Evolutionary conservation across 2,113 vertebrate species (phyloP), one percentile per base, ranked within the genome.

Genomic region (Embiotoca jacksoni): DNA sequence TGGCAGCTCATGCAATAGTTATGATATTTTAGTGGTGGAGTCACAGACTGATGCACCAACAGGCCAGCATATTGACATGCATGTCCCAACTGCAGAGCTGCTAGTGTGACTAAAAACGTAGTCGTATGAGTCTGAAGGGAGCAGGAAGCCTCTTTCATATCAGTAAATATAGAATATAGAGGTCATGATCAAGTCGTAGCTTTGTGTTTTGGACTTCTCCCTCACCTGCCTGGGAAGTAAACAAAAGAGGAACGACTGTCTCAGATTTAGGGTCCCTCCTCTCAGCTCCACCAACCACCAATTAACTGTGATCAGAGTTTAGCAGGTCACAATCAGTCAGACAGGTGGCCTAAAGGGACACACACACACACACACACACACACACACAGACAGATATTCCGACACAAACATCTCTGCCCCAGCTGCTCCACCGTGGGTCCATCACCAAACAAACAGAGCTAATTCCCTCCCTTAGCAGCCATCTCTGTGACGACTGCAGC

Each of bases 271-370:
- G 53, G 44, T 70, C 15, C 59, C 78, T 73, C 67, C 57, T 35
- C 52, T 76, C n/a, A 58, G 46, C 74, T 35, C 70, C 36, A 55
- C 50, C 49, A 23, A 66, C 61, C 65, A 81, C 78, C 89, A 91
- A 90, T 92, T 94, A 91, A 72, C 62, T 75, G 53, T 77, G 73
- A 91, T 89, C 81, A 80, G 77, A 86, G 78, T 76, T 80, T 72
- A 88, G 77, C 85, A 55, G 88, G 85, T 90, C 86, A 78, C 71
- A 73, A 78, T 86, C 67, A 72, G 80, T 84, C 86, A 75, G 85
- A 89, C 85, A 85, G 80, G 68, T 66, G 62, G 81, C 86, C 88
- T 82, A 47, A 64, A 88, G 89, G 83, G 55, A 75, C 55, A 81
- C 76, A 50, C 71, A 71, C 64, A 72, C 64, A 49, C 57, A 70